A percentile compares a stretch with the other conserved stretches of the same genome.
These are phyloP conservation scores for Metallyticus violacea DNA, from an alignment of 2,888 invertebrate species.

Conservation along the genomic window DNA sequence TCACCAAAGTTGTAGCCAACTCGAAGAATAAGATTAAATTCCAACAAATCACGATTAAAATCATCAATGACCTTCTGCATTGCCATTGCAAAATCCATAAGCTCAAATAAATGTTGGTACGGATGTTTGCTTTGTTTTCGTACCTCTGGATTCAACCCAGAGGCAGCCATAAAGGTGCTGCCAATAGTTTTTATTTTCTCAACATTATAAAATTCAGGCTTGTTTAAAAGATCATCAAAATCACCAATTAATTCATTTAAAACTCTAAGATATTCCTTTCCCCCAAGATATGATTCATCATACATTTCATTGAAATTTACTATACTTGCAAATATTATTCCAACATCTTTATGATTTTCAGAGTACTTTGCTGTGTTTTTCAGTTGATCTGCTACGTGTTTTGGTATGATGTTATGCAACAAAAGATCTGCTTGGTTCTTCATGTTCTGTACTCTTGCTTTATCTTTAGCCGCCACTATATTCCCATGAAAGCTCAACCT, in stretches of 20 bases:
- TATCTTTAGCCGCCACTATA: constrained; percentile 84
- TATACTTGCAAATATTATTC: constrained; percentile 93
- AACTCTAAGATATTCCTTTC: constrained; percentile 90
- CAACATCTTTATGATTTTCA: constrained; percentile 88
- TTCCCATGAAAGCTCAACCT: constrained; percentile 91
- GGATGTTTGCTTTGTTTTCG: constrained; percentile 66
- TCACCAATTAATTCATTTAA: constrained; percentile 95
- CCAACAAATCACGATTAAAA: constrained; percentile 86
- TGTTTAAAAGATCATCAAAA: constrained; percentile 87
- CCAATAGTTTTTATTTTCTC: constrained; percentile 98
- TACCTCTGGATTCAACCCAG: constrained; percentile 82
- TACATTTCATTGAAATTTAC: constrained; percentile 98
- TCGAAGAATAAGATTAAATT: constrained; percentile 81
- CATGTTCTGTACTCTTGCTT: constrained; percentile 83
- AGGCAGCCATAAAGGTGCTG: constrained; percentile 96
- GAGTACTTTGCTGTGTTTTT: constrained; percentile 93
- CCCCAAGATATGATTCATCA: constrained; percentile 93
- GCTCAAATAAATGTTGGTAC: constrained; percentile 75
- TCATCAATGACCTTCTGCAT: constrained; percentile 84
- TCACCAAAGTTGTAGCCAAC: constrained; percentile 93
- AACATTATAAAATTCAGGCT: constrained; percentile 78
- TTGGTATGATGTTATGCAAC: constrained; percentile 94
- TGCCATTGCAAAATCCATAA: constrained; percentile 91
- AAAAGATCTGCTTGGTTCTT: constrained; percentile 96
- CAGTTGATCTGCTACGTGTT: constrained; percentile 89